These are phyloP conservation scores for Stictocephala bisonia DNA, from an alignment of 2,888 invertebrate species.

Conservation along the genomic window DNA sequence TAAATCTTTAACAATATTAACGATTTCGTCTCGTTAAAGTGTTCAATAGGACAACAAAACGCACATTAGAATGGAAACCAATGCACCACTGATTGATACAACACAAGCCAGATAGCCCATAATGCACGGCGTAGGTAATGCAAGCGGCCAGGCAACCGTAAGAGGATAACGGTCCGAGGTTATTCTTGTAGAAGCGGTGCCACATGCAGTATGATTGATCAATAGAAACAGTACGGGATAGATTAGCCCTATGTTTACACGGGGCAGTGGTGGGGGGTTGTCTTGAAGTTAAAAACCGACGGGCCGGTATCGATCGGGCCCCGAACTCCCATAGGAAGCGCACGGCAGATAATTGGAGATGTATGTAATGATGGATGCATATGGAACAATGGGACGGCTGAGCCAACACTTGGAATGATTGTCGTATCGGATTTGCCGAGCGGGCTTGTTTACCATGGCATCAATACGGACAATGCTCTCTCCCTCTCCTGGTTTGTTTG, in stretches of 20 bases:
- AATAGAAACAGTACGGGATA: neutral
- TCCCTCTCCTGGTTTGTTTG: conserved; percentile 21
- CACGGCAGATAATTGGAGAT: conserved; percentile 35
- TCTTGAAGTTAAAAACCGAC: conserved; percentile 35
- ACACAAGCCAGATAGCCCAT: too few relatives aligned
- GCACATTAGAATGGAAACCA: too few relatives aligned
- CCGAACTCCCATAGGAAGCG: conserved; percentile 1
- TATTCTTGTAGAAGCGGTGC: neutral
- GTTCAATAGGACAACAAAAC: too few relatives aligned
- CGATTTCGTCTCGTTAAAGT: too few relatives aligned
- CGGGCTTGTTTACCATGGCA: conserved; percentile 30
- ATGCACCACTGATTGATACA: too few relatives aligned
- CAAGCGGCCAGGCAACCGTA: neutral
- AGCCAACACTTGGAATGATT: conserved; percentile 42
- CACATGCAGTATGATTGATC: neutral
- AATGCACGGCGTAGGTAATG: too few relatives aligned
- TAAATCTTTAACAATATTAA: too few relatives aligned
- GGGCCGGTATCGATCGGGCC: neutral
- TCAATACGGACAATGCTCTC: conserved; percentile 37
- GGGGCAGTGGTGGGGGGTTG: neutral
- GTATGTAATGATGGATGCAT: conserved; percentile 43
- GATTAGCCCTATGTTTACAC: conserved; percentile 4
- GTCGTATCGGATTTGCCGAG: conserved; percentile 42
- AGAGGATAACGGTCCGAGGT: neutral
- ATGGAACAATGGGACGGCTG: conserved; percentile 40